Evolutionary conservation across 92 coral and sea anemone species (phyloP).

Genomic region (Phymanthus crucifer): DNA sequence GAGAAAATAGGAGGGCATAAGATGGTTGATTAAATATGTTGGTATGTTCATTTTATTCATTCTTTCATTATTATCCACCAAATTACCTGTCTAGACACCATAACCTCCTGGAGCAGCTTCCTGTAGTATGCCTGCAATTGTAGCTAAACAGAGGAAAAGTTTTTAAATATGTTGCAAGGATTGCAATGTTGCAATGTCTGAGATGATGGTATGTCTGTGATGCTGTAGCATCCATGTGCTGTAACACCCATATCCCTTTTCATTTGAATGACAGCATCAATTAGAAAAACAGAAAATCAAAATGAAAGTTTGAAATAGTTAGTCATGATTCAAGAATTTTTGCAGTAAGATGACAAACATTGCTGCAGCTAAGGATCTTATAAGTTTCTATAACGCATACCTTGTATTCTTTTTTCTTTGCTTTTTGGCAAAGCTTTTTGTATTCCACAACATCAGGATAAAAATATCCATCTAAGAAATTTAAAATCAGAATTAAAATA

Average conservation of each 20-base stretch:
- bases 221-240: no score
- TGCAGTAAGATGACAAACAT: no score
- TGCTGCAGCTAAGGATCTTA: no score
- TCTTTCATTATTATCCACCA: background rate
- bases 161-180: background rate
- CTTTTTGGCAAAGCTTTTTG: conserved; percentile 78
- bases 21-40: background rate
- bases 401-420: conserved; percentile 94
- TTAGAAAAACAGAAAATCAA: no score
- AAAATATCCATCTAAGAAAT: conserved; percentile 78
- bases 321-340: no score
- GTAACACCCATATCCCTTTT: no score
- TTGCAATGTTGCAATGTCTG: background rate
- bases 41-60: background rate
- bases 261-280: no score
- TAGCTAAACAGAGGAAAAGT: conserved; percentile 44
- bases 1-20: background rate
- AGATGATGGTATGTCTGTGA: no score
- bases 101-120: conserved; percentile 78
- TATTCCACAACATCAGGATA: conserved; percentile 94
- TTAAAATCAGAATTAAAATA: background rate
- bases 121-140: conserved; percentile 82
- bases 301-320: no score
- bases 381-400: no score
- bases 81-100: conserved; percentile 89